These are phyloP conservation scores for Drosophila formosana DNA, from an alignment of 2,888 invertebrate species.

Conservation along the genomic window DNA sequence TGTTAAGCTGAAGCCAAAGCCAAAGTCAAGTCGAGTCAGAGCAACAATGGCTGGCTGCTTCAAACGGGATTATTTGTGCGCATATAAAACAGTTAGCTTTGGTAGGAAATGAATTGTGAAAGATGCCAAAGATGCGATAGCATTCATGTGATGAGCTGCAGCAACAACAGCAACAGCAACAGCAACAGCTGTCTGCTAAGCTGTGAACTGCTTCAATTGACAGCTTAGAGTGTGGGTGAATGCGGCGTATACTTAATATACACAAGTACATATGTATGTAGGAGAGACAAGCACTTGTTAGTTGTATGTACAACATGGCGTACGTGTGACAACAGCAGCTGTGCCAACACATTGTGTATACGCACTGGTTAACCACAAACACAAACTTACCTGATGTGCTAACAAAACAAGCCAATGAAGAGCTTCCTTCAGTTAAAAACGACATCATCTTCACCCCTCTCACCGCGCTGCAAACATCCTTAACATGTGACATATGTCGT, in stretches of 20 bases:
- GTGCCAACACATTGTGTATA: slow-evolving; percentile 35
- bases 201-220: slow-evolving; percentile 45
- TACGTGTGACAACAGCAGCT: slow-evolving; percentile 24
- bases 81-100: slow-evolving; percentile 60
- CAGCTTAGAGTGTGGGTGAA: slow-evolving; percentile 22
- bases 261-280: slow-evolving; percentile 10
- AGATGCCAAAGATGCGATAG: slow-evolving; percentile 35
- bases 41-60: slow-evolving; percentile 41
- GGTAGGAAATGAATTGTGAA: slow-evolving; percentile 56
- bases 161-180: background rate
- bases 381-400: slow-evolving; percentile 40
- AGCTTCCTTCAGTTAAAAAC: slow-evolving; percentile 13
- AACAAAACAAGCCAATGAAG: slow-evolving; percentile 51
- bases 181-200: slow-evolving; percentile 44
- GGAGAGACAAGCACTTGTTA: slow-evolving; percentile 5
- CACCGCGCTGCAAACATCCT: background rate
- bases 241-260: slow-evolving; percentile 34
- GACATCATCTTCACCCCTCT: background rate
- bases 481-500: slow-evolving; percentile 44
- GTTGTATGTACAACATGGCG: slow-evolving; percentile 28
- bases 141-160: background rate
- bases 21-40: slow-evolving; percentile 31
- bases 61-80: slow-evolving; percentile 53
- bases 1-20: slow-evolving; percentile 27
- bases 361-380: slow-evolving; percentile 52